phyloP scores from a whole-genome alignment of 1,140 invertebrate species.

The Saxidomus purpurata region DNA sequence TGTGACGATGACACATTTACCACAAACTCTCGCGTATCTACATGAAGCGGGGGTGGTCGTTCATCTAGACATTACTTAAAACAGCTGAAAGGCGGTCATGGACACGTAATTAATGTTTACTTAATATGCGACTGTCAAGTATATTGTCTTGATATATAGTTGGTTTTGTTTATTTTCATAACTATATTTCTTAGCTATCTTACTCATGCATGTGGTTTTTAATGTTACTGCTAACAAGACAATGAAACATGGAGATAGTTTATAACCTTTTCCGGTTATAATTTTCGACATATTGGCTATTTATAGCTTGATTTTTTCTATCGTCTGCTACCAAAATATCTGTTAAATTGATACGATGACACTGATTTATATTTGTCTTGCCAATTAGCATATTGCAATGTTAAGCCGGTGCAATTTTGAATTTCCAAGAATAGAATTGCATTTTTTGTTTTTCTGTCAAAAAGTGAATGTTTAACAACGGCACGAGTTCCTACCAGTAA shows the following conservation, averaged over 20 bases:
- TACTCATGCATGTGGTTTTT: background rate
- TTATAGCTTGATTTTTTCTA: too few species aligned
- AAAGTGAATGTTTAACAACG: too few species aligned
- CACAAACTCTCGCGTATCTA: background rate
- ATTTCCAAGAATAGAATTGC: too few species aligned
- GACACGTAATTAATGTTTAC: background rate
- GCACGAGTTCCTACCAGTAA: too few species aligned
- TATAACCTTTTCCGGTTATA: background rate
- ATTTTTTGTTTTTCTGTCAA: too few species aligned
- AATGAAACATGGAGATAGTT: background rate
- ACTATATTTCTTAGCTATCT: background rate
- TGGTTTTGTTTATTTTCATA: background rate
- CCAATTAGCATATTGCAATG: too few species aligned
- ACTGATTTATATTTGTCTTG: too few species aligned
- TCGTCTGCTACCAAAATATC: too few species aligned
- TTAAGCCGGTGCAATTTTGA: too few species aligned
- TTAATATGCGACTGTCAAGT: background rate
- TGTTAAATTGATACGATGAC: too few species aligned
- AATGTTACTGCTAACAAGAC: background rate
- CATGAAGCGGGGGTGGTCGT: constrained; percentile 6
- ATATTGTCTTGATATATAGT: constrained; percentile 4
- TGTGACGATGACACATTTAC: background rate
- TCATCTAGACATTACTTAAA: background rate
- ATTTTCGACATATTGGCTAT: too few species aligned
- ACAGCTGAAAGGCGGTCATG: background rate